Conservation (phyloP, 2,113 vertebrate genomes). For the Calonectris borealis region DNA sequence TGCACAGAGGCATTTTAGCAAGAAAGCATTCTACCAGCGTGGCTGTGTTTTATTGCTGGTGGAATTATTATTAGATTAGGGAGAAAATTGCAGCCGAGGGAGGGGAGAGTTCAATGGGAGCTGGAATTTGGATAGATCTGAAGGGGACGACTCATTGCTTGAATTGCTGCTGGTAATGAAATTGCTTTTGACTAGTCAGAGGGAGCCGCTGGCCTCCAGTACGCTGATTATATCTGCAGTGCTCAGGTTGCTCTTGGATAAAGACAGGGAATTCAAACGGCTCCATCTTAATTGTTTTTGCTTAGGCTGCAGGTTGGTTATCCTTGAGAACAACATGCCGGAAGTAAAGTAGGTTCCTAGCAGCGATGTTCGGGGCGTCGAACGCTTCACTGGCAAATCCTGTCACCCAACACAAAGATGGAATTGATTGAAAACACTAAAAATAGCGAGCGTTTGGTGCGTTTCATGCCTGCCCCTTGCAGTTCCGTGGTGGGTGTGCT, state of each 20-base stretch:
- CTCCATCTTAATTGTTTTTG: background rate
- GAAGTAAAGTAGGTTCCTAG: background rate
- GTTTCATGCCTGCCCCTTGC: background rate
- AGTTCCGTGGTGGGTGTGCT: background rate
- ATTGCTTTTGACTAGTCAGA: background rate
- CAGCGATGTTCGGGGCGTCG: background rate
- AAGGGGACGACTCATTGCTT: background rate
- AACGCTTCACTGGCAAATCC: background rate
- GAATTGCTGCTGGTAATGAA: constrained; percentile 11
- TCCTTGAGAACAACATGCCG: background rate
- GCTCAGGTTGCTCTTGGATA: background rate
- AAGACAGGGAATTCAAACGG: background rate
- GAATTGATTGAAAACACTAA: background rate
- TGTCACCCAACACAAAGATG: background rate
- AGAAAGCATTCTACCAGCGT: background rate
- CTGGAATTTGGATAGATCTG: constrained; percentile 19
- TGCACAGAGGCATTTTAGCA: background rate
- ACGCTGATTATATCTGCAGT: background rate
- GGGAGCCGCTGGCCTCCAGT: background rate
- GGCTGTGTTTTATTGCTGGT: background rate
- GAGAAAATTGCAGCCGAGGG: background rate
- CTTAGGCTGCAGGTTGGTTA: background rate
- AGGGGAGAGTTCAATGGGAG: background rate
- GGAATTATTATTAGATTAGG: constrained; percentile 8
- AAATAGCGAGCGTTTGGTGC: background rate